Evolutionary conservation across 2,797 vertebrate genomes (phyloP).

Genomic region (Rhinatrema bivittatum): DNA sequence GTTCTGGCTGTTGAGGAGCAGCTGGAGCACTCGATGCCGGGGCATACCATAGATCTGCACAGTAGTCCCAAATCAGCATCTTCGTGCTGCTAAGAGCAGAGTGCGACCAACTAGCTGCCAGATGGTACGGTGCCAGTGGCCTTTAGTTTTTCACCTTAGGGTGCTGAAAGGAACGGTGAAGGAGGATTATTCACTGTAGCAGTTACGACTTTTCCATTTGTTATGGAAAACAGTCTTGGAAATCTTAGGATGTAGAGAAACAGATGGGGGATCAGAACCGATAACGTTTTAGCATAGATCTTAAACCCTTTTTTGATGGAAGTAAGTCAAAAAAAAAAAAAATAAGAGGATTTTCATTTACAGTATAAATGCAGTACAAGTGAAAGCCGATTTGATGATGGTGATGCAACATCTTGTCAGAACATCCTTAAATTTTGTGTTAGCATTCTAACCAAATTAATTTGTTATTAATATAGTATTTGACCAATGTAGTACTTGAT

Average conservation of each 20-base stretch:
- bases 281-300: conserved; percentile 28
- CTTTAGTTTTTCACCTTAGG: conserved; percentile 8
- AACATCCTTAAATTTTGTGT: too few relatives aligned
- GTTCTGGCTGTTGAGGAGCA: conserved; percentile 87
- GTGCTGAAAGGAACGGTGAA: conserved; percentile 8
- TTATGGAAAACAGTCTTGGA: conserved; percentile 27
- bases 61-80: conserved; percentile 77
- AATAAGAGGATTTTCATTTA: too few relatives aligned
- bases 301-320: too few relatives aligned
- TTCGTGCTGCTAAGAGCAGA: conserved; percentile 68
- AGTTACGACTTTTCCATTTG: conserved; percentile 18
- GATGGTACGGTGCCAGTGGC: conserved; percentile 1
- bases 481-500: background rate
- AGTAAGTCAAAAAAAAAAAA: too few relatives aligned
- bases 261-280: conserved; percentile 22
- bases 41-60: conserved; percentile 84
- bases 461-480: too few relatives aligned
- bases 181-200: conserved; percentile 17
- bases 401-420: too few relatives aligned
- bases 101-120: conserved; percentile 7
- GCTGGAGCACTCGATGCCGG: conserved; percentile 79
- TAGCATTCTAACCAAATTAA: too few relatives aligned
- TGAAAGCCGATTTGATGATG: too few relatives aligned
- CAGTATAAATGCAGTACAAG: too few relatives aligned
- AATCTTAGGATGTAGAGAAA: conserved; percentile 7